These are phyloP conservation scores for Pteronotus mesoamericanus DNA, from an alignment of 2,797 vertebrate species.

Conservation along the genomic window DNA sequence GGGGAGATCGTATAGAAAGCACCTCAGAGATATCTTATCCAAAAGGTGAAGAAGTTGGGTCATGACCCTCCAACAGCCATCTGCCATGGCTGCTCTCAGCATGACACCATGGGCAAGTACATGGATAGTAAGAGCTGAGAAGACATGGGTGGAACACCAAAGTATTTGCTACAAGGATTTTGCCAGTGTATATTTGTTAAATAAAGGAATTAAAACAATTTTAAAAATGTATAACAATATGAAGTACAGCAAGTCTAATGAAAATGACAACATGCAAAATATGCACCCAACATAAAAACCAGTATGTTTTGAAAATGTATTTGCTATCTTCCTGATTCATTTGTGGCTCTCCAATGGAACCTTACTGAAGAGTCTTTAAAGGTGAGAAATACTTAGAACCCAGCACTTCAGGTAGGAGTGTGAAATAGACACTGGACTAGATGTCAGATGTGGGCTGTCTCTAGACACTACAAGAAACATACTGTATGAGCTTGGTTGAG, in stretches of 20 bases:
- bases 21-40: not conserved
- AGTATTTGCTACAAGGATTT: not conserved
- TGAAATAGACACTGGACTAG: not conserved
- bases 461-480: not conserved
- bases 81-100: not conserved
- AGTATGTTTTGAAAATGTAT: not conserved
- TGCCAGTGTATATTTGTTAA: too few relatives aligned
- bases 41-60: not conserved
- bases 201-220: not conserved
- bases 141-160: rapidly evolving
- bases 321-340: not conserved
- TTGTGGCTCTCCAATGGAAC: not conserved
- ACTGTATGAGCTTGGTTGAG: not conserved
- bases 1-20: not conserved
- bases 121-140: not conserved
- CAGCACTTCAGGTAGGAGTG: not conserved
- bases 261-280: not conserved
- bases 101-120: not conserved
- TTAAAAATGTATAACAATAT: not conserved
- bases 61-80: not conserved
- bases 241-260: not conserved
- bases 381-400: not conserved
- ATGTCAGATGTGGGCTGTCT: not conserved
- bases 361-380: not conserved
- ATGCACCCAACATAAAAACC: not conserved